Base-by-base conservation (phyloP, 2,888 invertebrate species). In the Cinara cedri region DNA sequence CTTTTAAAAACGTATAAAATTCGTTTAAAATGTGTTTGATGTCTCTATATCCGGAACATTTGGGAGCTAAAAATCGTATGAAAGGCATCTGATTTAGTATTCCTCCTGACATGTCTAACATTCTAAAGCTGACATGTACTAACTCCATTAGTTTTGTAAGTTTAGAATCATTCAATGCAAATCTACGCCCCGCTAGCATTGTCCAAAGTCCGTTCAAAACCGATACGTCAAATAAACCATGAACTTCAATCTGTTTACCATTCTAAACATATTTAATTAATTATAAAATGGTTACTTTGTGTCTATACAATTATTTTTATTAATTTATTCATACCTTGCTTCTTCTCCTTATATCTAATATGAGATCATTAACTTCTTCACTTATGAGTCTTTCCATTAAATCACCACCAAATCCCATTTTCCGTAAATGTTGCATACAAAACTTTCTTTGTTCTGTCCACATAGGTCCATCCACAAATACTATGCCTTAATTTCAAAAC, bases 201-300 rank as follows among this genome's bases (percentile, higher is more conserved):
- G 88, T 88, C 93, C 92, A 93, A 21, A 92, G 84, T 0, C 90
- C 88, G 84, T 92, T 92, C 82, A 92, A 85, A 1, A 91, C 89
- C 0, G 90, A 88, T 55, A 90, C 86, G 80, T 91, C 90, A 60
- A 92, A 88, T 1, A 87, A 85, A 13, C 85, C 85, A 81, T 88
- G 87, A 82, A 90, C 87, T 62, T 85, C 85, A 0, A 91, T 86
- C 0, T 89, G 81, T 63, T 80, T 80, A 24, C 44, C 63, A 65
- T 62, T 63, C 80, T 80, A 60, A 46, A 71, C 34, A 34, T 4
- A 34, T 34, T 34, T 34, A 34, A 34, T 34, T 3, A 57, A 46
- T 6, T 49, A 21, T 9, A 46, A 63, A 42, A 60, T 10, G 8
- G 6, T 26, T 26, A 24, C 9, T 55, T 9, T 8, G 21, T 42